Evolutionary conservation across 2,113 vertebrate genomes (phyloP).

Genomic region (Accipiter cooperii): DNA sequence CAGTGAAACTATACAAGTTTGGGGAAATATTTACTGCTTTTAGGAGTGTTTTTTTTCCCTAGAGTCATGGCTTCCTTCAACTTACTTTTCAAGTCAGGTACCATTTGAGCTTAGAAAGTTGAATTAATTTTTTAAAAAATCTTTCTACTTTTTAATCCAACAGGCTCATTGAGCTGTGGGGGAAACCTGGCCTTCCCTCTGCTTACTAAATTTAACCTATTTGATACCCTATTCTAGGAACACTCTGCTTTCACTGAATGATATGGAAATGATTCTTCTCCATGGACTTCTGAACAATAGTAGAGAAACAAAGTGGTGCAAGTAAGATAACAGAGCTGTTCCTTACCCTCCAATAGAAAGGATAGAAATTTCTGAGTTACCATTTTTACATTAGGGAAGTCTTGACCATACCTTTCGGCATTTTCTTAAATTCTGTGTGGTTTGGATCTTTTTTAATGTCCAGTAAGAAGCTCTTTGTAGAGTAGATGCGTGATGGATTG

Average conservation of each 20-base stretch:
- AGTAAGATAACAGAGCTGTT: neutral
- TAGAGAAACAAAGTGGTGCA: neutral
- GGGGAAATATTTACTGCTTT: neutral
- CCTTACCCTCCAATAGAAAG: fast-evolving
- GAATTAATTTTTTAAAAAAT: neutral
- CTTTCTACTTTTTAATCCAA: neutral
- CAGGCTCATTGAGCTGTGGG: neutral
- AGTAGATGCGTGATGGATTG: fast-evolving
- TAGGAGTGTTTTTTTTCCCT: fast-evolving
- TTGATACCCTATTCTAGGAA: neutral
- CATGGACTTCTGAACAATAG: neutral
- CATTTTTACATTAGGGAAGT: neutral
- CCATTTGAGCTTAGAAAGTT: neutral
- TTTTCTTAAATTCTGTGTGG: neutral
- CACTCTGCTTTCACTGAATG: neutral
- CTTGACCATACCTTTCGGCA: neutral
- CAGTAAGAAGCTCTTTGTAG: neutral
- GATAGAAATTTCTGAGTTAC: neutral
- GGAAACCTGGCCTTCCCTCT: neutral
- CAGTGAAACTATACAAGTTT: neutral
- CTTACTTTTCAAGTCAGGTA: neutral
- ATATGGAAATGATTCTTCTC: neutral
- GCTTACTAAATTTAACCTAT: neutral
- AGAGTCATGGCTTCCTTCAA: neutral
- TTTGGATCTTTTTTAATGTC: neutral